Percentiles rank a stretch among this genome's conserved stretches.
phyloP scores from a whole-genome alignment of 2,797 vertebrate genomes.

The Siniperca obscura region DNA sequence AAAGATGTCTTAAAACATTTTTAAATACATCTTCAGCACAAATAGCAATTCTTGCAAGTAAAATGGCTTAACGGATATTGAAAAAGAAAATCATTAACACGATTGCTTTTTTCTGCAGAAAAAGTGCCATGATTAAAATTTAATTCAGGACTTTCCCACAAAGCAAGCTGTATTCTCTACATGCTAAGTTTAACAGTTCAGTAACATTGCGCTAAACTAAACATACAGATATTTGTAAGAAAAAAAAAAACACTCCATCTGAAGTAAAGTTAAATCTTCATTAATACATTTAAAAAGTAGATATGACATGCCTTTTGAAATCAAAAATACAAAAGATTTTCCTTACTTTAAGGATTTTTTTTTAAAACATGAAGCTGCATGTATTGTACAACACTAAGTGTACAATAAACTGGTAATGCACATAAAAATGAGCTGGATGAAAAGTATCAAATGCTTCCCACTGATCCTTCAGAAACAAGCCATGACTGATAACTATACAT shows the following conservation, averaged over 20 bases:
- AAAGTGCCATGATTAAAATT: slow-evolving; percentile 92
- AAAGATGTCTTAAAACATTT: slow-evolving; percentile 91
- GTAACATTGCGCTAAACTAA: slow-evolving; percentile 94
- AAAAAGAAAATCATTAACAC: slow-evolving; percentile 87
- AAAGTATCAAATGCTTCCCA: slow-evolving; percentile 88
- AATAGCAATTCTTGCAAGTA: slow-evolving; percentile 91
- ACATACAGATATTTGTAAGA: slow-evolving; percentile 93
- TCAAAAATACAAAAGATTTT: slow-evolving; percentile 98
- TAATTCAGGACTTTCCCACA: slow-evolving; percentile 92
- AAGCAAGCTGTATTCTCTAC: slow-evolving; percentile 94
- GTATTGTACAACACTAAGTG: slow-evolving; percentile 96
- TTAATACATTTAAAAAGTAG: slow-evolving; percentile 99
- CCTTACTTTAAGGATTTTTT: slow-evolving; percentile 96
- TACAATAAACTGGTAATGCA: slow-evolving; percentile 99
- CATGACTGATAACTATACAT: slow-evolving; percentile 86
- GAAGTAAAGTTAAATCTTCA: slow-evolving; percentile 99
- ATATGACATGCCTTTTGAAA: slow-evolving; percentile 98
- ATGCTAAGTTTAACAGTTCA: slow-evolving; percentile 95
- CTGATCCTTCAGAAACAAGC: slow-evolving; percentile 85
- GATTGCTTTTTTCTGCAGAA: slow-evolving; percentile 90
- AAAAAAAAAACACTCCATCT: slow-evolving; percentile 90
- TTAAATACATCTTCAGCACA: slow-evolving; percentile 94
- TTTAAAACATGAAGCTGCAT: slow-evolving; percentile 94
- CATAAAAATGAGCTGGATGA: slow-evolving; percentile 94
- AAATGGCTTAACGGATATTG: slow-evolving; percentile 86